These are phyloP conservation scores for Clamator glandarius DNA, from an alignment of 2,797 vertebrate species.

Conservation along the genomic window DNA sequence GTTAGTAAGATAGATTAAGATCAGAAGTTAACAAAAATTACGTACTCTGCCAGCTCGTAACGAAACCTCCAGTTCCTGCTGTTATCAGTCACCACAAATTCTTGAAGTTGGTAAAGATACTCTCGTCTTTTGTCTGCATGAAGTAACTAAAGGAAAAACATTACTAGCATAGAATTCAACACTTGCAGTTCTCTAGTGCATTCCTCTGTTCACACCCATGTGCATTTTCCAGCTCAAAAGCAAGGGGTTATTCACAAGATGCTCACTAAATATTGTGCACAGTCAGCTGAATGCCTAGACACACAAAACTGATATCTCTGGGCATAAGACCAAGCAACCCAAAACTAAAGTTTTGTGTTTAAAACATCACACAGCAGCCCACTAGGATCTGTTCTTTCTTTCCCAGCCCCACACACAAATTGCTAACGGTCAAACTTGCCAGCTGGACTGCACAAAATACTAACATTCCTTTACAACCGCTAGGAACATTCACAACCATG, in stretches of 20 bases:
- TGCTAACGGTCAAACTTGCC: not conserved
- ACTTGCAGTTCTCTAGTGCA: not conserved
- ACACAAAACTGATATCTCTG: not conserved
- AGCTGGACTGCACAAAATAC: not conserved
- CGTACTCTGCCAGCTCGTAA: conserved; percentile 81
- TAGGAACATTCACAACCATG: not conserved
- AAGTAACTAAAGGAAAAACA: conserved; percentile 73
- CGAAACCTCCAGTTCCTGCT: conserved; percentile 82
- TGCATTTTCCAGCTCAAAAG: not conserved
- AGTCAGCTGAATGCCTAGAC: not conserved
- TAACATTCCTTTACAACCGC: not conserved
- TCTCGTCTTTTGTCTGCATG: conserved; percentile 81
- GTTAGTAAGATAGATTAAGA: not conserved
- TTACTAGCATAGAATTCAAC: not conserved
- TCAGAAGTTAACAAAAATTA: conserved; percentile 19
- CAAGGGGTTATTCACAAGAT: not conserved
- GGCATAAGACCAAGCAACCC: not conserved
- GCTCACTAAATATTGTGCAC: not conserved
- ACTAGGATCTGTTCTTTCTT: not conserved
- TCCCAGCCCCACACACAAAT: not conserved
- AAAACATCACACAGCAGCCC: not conserved
- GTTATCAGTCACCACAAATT: conserved; percentile 80
- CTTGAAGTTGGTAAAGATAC: conserved; percentile 81
- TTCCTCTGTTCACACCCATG: not conserved
- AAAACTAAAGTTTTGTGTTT: not conserved